A percentile compares a stretch with the other conserved stretches of the same genome.
Conservation (phyloP, 2,113 vertebrate species). For the Tychaedon coryphoeus region DNA sequence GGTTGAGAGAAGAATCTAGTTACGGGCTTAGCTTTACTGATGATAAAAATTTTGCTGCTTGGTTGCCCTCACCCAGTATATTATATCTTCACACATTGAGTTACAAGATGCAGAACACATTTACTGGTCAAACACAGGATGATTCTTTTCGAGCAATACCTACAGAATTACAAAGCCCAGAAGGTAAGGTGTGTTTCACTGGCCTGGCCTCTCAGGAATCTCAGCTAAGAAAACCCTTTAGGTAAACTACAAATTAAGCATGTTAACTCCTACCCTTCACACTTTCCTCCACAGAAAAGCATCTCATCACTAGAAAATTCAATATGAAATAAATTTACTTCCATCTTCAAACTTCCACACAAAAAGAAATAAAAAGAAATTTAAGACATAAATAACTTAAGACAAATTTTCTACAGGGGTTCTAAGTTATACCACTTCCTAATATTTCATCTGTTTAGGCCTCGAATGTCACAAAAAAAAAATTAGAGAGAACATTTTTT, state of each 20-base stretch:
- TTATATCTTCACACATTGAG: not conserved
- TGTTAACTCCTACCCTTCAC: not conserved
- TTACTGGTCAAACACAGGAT: not conserved
- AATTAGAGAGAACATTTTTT: not conserved
- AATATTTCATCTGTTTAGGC: not conserved
- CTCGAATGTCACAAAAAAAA: not conserved
- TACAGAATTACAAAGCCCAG: not conserved
- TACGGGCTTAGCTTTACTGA: not conserved
- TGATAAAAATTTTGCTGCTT: not conserved
- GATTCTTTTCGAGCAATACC: not conserved
- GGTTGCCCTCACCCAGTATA: not conserved
- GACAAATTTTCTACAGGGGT: not conserved
- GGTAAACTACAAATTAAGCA: constrained; percentile 39
- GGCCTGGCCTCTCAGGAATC: not conserved
- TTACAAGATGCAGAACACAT: not conserved
- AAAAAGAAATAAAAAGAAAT: not conserved
- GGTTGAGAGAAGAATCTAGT: not conserved
- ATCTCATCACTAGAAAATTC: not conserved
- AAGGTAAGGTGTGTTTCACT: not conserved
- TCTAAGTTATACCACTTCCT: not conserved
- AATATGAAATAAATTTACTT: not conserved
- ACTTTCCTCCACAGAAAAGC: not conserved
- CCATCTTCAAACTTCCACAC: not conserved
- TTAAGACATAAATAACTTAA: not conserved
- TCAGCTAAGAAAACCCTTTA: not conserved